phyloP scores from a whole-genome alignment of 2,888 invertebrate genomes.

The Catocala fraxini region DNA sequence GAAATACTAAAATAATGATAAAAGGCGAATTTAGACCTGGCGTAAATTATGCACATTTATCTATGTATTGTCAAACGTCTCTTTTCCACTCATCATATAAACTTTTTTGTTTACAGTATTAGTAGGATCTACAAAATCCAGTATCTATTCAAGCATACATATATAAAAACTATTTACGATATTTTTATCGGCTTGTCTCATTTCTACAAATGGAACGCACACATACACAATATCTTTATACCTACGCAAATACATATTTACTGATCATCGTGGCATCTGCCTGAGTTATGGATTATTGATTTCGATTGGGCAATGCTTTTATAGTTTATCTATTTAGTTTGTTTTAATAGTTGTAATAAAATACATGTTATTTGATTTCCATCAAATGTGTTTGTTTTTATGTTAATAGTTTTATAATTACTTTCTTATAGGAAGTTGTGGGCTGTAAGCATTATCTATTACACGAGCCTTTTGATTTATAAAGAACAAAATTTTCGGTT shows the following conservation, averaged over 20 bases:
- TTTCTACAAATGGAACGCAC: conserved; percentile 34
- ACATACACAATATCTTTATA: conserved; percentile 12
- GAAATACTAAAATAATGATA: too few relatives aligned
- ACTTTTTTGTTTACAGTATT: too few relatives aligned
- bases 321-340: conserved; percentile 30
- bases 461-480: not conserved
- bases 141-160: not conserved
- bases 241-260: conserved; percentile 47
- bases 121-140: too few relatives aligned
- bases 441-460: conserved; percentile 8
- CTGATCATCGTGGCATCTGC: conserved; percentile 32
- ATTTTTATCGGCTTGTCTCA: conserved; percentile 31
- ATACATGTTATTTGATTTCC: conserved; percentile 35
- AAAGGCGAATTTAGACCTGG: too few relatives aligned
- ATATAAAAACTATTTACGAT: conserved; percentile 39
- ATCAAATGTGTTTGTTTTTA: conserved; percentile 31
- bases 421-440: conserved; percentile 10
- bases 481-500: too few relatives aligned
- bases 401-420: conserved; percentile 39
- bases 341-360: conserved; percentile 38
- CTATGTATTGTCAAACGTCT: too few relatives aligned
- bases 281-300: conserved; percentile 47
- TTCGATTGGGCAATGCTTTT: conserved; percentile 44
- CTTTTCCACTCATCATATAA: too few relatives aligned
- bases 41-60: too few relatives aligned